These are phyloP conservation scores for Kryptolebias ocellatus DNA, from an alignment of 2,797 vertebrate species.

Conservation along the genomic window DNA sequence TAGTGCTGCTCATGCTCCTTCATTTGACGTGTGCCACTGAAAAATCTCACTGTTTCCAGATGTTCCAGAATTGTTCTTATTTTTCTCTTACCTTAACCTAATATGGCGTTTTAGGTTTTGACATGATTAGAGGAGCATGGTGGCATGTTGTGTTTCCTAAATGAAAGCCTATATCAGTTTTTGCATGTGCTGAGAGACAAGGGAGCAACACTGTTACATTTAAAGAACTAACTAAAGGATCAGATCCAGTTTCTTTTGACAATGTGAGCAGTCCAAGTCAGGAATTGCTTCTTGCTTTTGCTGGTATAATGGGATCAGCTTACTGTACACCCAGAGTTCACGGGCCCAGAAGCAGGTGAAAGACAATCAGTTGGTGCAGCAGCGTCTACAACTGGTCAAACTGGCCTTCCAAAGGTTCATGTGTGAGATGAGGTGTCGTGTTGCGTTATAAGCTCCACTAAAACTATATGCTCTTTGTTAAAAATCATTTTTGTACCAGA, in stretches of 20 bases:
- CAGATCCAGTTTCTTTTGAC: slow-evolving; percentile 31
- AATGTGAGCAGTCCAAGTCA: slow-evolving; percentile 45
- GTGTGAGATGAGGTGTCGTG: slow-evolving; percentile 45
- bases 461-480: slow-evolving; percentile 14
- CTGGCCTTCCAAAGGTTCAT: slow-evolving; percentile 53
- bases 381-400: slow-evolving; percentile 61
- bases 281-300: slow-evolving; percentile 29
- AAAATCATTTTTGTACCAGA: not conserved
- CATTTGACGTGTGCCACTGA: too few relatives aligned
- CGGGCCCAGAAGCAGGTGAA: slow-evolving; percentile 60
- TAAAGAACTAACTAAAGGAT: slow-evolving; percentile 27
- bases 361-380: slow-evolving; percentile 67
- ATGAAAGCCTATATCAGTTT: slow-evolving; percentile 13
- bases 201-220: slow-evolving; percentile 27
- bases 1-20: too few relatives aligned
- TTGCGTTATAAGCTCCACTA: slow-evolving; percentile 16
- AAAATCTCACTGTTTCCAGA: too few relatives aligned
- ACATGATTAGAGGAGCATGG: not conserved
- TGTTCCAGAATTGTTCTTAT: not conserved
- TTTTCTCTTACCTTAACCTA: not conserved
- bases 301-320: slow-evolving; percentile 67
- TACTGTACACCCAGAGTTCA: slow-evolving; percentile 71
- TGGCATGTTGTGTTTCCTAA: slow-evolving; percentile 4
- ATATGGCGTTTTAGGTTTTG: not conserved
- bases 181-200: slow-evolving; percentile 16